Evolutionary conservation across 2,797 vertebrate species (phyloP).

Genomic region (Enteromius radiatus): DNA sequence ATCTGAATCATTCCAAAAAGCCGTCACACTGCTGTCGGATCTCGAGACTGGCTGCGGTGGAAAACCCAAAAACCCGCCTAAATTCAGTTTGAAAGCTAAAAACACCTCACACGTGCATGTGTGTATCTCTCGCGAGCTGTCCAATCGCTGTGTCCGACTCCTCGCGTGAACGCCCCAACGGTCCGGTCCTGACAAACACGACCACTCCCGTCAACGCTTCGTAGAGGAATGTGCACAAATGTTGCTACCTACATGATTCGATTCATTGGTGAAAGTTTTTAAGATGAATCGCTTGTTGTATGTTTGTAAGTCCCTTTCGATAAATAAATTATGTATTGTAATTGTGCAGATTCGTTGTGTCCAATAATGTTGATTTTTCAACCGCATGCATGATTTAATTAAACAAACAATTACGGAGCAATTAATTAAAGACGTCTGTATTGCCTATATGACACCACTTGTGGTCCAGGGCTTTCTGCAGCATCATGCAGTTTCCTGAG

Average conservation of each 20-base stretch:
- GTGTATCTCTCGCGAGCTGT: constrained; percentile 57
- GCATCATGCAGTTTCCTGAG: neutral
- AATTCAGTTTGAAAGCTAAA: constrained; percentile 74
- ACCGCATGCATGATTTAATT: neutral
- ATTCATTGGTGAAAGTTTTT: neutral
- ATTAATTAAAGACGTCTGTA: neutral
- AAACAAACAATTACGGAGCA: neutral
- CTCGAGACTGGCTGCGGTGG: neutral
- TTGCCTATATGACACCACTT: neutral
- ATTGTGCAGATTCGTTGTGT: neutral
- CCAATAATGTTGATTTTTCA: neutral
- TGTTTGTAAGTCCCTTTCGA: neutral
- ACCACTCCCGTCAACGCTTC: neutral
- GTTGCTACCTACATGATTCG: neutral
- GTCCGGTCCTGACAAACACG: neutral
- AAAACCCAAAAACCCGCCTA: constrained; percentile 69
- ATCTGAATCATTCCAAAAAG: neutral
- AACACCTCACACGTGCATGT: constrained; percentile 71
- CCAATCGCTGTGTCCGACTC: constrained; percentile 66
- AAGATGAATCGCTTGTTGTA: neutral
- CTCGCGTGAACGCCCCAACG: constrained; percentile 7
- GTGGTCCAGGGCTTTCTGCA: neutral
- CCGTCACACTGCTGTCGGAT: neutral
- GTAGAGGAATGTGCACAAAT: neutral
- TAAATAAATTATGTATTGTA: neutral